Evolutionary conservation across 2,888 invertebrate species (phyloP), one percentile per base, ranked within the genome.

Genomic region (Oscheius sp.): DNA sequence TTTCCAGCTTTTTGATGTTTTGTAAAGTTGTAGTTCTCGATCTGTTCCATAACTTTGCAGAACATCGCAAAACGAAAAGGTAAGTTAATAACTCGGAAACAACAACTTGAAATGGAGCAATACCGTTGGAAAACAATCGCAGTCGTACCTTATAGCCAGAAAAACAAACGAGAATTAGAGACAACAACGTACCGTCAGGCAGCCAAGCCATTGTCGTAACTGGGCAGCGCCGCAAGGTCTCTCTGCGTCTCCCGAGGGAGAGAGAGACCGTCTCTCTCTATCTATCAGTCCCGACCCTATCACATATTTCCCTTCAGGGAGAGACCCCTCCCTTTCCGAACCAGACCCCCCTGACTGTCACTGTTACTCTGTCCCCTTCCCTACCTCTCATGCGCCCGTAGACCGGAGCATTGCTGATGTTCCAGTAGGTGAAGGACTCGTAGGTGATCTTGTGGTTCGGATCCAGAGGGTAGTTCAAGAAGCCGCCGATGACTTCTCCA

Each of bases 401-500:
- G 10, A 89, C 79, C 35, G 88, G 88, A 59, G 84, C 85, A 33
- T 80, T 86, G 72, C 83, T 83, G 42, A 89, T 76, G 73, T 83
- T 84, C 89, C 89, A 89, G 58, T 84, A 79, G 32, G 88, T 86
- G 76, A 87, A 85, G 9, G 83, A 79, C 76, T 88, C 89, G 80
- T 89, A 89, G 78, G 87, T 87, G 81, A 89, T 89, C 70, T 85
- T 88, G 75, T 85, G 86, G 66, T 87, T 88, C 78, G 86, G 87
- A 32, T 76, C 79, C 66, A 89, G 75, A 47, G 89, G 89, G 74
- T 89, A 89, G 80, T 89, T 89, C 70, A 89, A 76, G 71, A 87
- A 89, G 35, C 89, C 89, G 7, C 89, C 89, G 70, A 87, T 84
- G 29, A 89, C 89, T 4, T 68, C 74, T 42, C 89, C 89, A 65